Evolutionary conservation across 2,888 invertebrate species (phyloP), one percentile per base, ranked within the genome.

Genomic region (Phengaris alcon): DNA sequence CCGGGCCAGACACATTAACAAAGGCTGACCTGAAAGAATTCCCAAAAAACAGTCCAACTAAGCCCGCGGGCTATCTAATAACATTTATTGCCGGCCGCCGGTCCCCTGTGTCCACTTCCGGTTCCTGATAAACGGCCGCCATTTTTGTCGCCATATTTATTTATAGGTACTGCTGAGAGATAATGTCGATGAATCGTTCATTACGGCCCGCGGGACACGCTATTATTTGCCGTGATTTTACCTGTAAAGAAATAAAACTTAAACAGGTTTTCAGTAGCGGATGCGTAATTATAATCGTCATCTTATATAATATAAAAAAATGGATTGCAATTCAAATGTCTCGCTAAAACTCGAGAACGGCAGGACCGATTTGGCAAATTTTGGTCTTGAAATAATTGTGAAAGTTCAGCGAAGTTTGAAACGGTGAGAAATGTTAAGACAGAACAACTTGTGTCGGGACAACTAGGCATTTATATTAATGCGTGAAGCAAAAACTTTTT

Each of bases 101-200:
- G 87, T 92, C 94, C 94, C 93, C 86, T 86, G 92, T 85, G 93
- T 88, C 93, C 93, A 92, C 92, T 93, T 93, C 91, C 91, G 87
- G 85, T 83, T 84, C 83, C 92, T 93, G 94, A 94, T 94, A 94
- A 93, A 94, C 90, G 89, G 93, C 80, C 85, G 87, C 92, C 90
- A 93, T 93, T 94, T 94, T 94, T 93, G 87, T 91, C 90, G 88
- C 91, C 88, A 91, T 93, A 93, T 93, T 93, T 94, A 93, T 94
- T 93, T 93, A 94, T 93, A 89, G 92, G 88, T 87, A 87, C 85
- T 84, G 85, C 85, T 86, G 81, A 82, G 86, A 86, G 91, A 92
- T 93, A 90, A 92, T 90, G 87, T 84, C 85, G 84, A 88, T 88
- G 86, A 85, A 86, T 84, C 86, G 87, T 88, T 87, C 86, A 87